phyloP scores from a whole-genome alignment of 2,113 vertebrate species.

The Tonatia bakeri region DNA sequence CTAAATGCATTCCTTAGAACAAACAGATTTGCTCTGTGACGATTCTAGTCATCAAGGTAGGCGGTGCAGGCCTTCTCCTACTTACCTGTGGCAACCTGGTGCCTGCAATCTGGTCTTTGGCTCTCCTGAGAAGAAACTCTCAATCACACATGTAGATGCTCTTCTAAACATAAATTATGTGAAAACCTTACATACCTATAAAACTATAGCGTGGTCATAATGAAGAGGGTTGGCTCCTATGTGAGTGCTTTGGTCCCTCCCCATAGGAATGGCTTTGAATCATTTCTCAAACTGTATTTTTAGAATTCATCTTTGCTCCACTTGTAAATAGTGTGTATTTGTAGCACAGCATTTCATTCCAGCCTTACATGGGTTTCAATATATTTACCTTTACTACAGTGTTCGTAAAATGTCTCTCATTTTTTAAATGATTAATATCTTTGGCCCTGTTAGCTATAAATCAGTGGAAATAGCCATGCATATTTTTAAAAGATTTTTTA shows the following conservation, averaged over 20 bases:
- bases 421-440: slow-evolving; percentile 39
- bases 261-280: slow-evolving; percentile 32
- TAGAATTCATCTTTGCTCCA: slow-evolving; percentile 20
- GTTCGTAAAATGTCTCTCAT: not conserved
- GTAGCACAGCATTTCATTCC: not conserved
- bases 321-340: slow-evolving; percentile 25
- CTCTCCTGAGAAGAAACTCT: not conserved
- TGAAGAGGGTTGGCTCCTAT: not conserved
- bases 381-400: slow-evolving; percentile 26
- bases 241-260: not conserved
- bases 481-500: slow-evolving; percentile 36
- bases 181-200: not conserved
- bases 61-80: not conserved
- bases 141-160: not conserved
- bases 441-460: slow-evolving; percentile 28
- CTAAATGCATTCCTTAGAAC: not conserved
- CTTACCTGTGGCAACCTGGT: not conserved
- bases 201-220: slow-evolving; percentile 20
- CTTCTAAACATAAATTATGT: not conserved
- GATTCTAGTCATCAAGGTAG: not conserved
- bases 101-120: not conserved
- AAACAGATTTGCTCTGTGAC: slow-evolving; percentile 1
- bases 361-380: slow-evolving; percentile 1
- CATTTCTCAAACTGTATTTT: slow-evolving; percentile 11
- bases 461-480: not conserved